Percentiles rank a stretch among this genome's conserved stretches.
Conservation (phyloP, 1,140 invertebrate species). For the Leptestheria dahalacensis region DNA sequence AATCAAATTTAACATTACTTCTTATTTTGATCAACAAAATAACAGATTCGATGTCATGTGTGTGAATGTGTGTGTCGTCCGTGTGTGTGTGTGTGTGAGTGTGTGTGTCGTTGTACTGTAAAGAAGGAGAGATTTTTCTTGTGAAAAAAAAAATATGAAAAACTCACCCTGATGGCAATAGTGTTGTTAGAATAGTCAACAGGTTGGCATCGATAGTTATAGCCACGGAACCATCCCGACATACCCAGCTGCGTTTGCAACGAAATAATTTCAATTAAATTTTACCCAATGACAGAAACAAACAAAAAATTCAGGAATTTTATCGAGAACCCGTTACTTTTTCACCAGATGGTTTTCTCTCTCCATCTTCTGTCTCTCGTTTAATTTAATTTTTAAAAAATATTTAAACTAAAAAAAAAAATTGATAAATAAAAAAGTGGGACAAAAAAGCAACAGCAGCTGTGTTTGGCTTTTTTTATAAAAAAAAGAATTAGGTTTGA, state of each 20-base stretch:
- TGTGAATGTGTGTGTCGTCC: slow-evolving; percentile 3
- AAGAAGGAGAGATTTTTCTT: background rate
- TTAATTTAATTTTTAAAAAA: too few species aligned
- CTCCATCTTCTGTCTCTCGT: too few species aligned
- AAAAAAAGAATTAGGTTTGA: slow-evolving; percentile 14
- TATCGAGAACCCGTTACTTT: background rate
- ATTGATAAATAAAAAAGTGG: background rate
- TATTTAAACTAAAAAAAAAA: slow-evolving; percentile 13
- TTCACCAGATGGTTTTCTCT: background rate
- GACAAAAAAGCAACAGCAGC: slow-evolving; percentile 2
- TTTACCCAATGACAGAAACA: slow-evolving; percentile 3
- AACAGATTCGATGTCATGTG: background rate
- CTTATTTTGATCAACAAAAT: background rate
- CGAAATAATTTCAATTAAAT: background rate
- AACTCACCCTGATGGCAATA: slow-evolving; percentile 34
- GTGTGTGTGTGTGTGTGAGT: too few species aligned
- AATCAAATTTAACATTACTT: background rate
- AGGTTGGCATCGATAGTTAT: slow-evolving; percentile 34
- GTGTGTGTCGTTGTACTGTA: too few species aligned
- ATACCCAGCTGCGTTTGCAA: slow-evolving; percentile 13
- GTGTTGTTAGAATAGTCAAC: slow-evolving; percentile 34
- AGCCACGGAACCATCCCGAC: slow-evolving; percentile 17
- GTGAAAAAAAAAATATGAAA: background rate
- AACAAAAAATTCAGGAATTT: background rate
- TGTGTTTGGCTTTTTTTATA: slow-evolving; percentile 8